Percentiles rank a stretch among this genome's conserved stretches.
Conservation (phyloP, 2,888 invertebrate species). For the Calliphora vomitoria region DNA sequence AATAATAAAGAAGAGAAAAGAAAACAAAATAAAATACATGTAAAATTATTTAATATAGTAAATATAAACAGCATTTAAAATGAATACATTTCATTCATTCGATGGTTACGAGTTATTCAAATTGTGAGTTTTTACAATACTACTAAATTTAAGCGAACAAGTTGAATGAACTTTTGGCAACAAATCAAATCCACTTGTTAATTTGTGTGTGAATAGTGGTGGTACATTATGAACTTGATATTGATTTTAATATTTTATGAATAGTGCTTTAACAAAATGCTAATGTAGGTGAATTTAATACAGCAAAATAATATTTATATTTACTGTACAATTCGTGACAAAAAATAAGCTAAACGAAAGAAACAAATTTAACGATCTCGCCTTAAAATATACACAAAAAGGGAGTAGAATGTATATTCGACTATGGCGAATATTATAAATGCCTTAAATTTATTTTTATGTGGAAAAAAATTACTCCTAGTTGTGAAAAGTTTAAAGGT, state of each 20-base stretch:
- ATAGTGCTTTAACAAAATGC: neutral
- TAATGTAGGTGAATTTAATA: neutral
- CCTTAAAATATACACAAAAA: no score
- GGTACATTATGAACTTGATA: neutral
- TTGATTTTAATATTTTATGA: neutral
- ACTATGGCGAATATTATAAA: no score
- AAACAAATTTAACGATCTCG: neutral
- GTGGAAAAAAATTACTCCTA: no score
- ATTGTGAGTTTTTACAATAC: neutral
- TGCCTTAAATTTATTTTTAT: no score
- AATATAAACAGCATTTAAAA: neutral
- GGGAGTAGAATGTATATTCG: no score
- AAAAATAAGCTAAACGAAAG: neutral
- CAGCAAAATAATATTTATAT: neutral
- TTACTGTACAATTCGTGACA: neutral
- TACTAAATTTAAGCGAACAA: neutral
- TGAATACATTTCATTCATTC: slow-evolving; percentile 4
- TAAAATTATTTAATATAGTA: slow-evolving; percentile 7
- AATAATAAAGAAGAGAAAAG: slow-evolving; percentile 17
- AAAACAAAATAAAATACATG: neutral
- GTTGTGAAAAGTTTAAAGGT: no score
- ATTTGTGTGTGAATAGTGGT: neutral
- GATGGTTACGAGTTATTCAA: neutral
- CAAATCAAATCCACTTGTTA: neutral
- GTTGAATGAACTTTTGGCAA: slow-evolving; percentile 48